phyloP scores from a whole-genome alignment of 2,888 invertebrate species.

The Pyrrhosoma nymphula region DNA sequence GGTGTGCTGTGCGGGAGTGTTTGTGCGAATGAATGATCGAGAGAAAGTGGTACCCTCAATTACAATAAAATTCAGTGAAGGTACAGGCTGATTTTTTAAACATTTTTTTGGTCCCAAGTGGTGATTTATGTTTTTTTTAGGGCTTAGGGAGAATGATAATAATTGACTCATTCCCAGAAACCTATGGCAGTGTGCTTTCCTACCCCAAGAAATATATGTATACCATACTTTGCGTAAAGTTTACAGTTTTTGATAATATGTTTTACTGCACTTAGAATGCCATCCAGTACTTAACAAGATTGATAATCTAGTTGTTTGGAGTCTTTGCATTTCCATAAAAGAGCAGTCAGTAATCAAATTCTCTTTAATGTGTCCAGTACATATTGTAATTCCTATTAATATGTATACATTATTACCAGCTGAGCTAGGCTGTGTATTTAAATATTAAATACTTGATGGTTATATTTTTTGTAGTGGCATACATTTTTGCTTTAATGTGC shows the following conservation, averaged over 20 bases:
- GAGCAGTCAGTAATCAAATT: slow-evolving; percentile 45
- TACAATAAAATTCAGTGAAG: slow-evolving; percentile 37
- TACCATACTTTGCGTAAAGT: slow-evolving; percentile 60
- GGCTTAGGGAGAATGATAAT: slow-evolving; percentile 31
- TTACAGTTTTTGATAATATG: slow-evolving; percentile 67
- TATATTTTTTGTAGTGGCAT: slow-evolving; percentile 63
- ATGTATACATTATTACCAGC: slow-evolving; percentile 64
- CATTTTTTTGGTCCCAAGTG: neutral
- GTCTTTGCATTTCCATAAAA: slow-evolving; percentile 46
- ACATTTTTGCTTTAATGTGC: slow-evolving; percentile 55
- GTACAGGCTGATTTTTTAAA: slow-evolving; percentile 60
- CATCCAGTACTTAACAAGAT: slow-evolving; percentile 62
- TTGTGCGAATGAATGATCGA: neutral
- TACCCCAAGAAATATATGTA: slow-evolving; percentile 49
- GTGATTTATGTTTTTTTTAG: slow-evolving; percentile 50
- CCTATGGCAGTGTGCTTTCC: slow-evolving; percentile 52
- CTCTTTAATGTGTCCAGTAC: slow-evolving; percentile 53
- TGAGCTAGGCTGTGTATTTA: slow-evolving; percentile 57
- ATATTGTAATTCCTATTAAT: slow-evolving; percentile 56
- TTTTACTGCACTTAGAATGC: slow-evolving; percentile 67
- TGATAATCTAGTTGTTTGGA: slow-evolving; percentile 56
- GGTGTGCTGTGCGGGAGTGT: neutral
- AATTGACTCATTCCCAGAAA: slow-evolving; percentile 24
- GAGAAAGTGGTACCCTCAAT: slow-evolving; percentile 28
- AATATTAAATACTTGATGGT: slow-evolving; percentile 57